A percentile compares a stretch with the other conserved stretches of the same genome.
Evolutionary conservation across 2,113 vertebrate species (phyloP).

Genomic region (Gambusia affinis): DNA sequence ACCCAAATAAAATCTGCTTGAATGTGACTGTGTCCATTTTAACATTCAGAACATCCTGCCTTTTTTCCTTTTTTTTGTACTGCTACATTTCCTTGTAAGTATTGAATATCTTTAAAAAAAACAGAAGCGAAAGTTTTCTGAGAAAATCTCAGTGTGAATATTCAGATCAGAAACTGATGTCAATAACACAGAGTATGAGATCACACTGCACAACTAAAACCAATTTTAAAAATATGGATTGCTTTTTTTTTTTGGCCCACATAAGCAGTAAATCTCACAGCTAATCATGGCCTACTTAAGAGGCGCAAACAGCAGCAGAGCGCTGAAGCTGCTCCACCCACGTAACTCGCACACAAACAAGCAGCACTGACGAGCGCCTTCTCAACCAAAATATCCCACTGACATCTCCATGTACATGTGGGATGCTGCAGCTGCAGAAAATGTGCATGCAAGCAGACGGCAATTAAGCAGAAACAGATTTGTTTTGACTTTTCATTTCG

Average conservation of each 20-base stretch:
- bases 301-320: conserved; percentile 31
- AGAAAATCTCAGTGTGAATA: not conserved
- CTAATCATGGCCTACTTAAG: conserved; percentile 76
- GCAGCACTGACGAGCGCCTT: conserved; percentile 1
- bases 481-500: not conserved
- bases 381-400: not conserved
- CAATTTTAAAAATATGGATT: accelerated
- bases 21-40: not conserved
- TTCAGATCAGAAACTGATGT: not conserved
- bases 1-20: not conserved
- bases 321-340: conserved; percentile 49
- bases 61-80: not conserved
- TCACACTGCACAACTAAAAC: not conserved
- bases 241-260: not conserved
- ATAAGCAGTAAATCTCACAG: conserved; percentile 32
- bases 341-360: conserved; percentile 34
- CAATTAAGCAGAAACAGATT: not conserved
- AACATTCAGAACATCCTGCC: not conserved
- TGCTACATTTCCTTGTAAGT: no score
- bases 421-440: no score
- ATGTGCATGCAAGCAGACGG: not conserved
- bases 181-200: not conserved
- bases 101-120: no score
- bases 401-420: not conserved
- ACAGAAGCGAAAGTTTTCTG: not conserved